Evolutionary conservation across 2,888 invertebrate genomes (phyloP), one percentile per base, ranked within the genome.

Genomic region (Acronicta aceris): DNA sequence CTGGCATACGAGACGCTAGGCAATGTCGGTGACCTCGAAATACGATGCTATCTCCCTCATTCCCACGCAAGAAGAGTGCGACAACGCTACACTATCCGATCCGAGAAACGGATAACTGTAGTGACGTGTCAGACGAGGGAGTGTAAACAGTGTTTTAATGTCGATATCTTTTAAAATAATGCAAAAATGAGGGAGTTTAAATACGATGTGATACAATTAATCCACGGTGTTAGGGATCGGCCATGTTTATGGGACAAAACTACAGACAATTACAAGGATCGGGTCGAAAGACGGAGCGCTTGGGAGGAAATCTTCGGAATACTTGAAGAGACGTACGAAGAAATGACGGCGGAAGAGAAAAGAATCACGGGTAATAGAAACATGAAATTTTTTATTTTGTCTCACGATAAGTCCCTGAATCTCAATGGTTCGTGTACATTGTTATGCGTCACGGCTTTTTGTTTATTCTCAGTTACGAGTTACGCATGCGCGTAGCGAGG

Each of bases 231-330:
- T 1, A 80, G 76, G 50, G 86, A 88, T 1, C 81, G 91, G 0
- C 91, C 93, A 0, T 91, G 91, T 59, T 76, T 94, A 53, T 94
- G 94, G 94, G 89, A 94, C 74, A 93, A 88, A 71, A 83, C 82
- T n/a, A 70, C 85, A 40, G 93, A 93, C 43, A 82, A 80, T 58
- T 93, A 94, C 64, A 94, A 93, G 74, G 93, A 93, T 73, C 87
- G 91, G 0, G 71, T 87, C 0, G 93, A 94, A 76, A 83, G 92
- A 43, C 77, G 89, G 41, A 60, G 66, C 13, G 91, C 94, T 74
- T 94, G 94, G 94, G 89, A 90, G 51, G 88, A 93, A 66, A 91
- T 94, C 71, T 93, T 90, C 63, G 74, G 70, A 13, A 74, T 79
- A 40, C 74, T 94, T 9, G 92, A 94, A 0, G 84, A 84, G 0